These are phyloP conservation scores for Holcopasites calliopsidis DNA, from an alignment of 1,140 invertebrate species.

Conservation along the genomic window DNA sequence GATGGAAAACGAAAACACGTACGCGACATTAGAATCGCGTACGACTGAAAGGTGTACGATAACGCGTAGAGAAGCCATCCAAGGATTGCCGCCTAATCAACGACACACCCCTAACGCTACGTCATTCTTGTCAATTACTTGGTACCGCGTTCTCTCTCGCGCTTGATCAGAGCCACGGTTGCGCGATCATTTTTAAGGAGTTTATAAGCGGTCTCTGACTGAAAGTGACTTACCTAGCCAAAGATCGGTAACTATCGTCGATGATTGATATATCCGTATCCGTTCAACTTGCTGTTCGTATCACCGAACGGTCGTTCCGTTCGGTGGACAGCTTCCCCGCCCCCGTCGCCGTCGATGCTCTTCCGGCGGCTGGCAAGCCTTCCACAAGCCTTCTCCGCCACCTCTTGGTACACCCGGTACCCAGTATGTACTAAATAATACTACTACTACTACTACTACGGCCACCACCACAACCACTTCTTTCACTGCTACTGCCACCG, in stretches of 20 bases:
- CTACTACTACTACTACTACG: conserved; percentile 22
- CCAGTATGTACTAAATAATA: too few species aligned
- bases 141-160: neutral
- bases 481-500: neutral
- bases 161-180: too few species aligned
- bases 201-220: neutral
- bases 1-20: neutral
- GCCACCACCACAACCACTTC: neutral
- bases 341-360: conserved; percentile 40
- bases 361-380: conserved; percentile 29
- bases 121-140: conserved; percentile 52
- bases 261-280: conserved; percentile 44
- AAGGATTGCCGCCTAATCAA: conserved; percentile 20
- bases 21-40: neutral
- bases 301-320: conserved; percentile 61
- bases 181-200: too few species aligned
- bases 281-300: conserved; percentile 54
- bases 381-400: conserved; percentile 27
- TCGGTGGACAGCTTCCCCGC: conserved; percentile 61
- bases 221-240: conserved; percentile 38
- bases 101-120: conserved; percentile 61
- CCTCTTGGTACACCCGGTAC: conserved; percentile 13
- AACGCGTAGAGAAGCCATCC: neutral
- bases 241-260: conserved; percentile 29
- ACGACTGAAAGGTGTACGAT: neutral